Conservation (phyloP, 2,113 vertebrate species). For the Phylloscopus trochilus region DNA sequence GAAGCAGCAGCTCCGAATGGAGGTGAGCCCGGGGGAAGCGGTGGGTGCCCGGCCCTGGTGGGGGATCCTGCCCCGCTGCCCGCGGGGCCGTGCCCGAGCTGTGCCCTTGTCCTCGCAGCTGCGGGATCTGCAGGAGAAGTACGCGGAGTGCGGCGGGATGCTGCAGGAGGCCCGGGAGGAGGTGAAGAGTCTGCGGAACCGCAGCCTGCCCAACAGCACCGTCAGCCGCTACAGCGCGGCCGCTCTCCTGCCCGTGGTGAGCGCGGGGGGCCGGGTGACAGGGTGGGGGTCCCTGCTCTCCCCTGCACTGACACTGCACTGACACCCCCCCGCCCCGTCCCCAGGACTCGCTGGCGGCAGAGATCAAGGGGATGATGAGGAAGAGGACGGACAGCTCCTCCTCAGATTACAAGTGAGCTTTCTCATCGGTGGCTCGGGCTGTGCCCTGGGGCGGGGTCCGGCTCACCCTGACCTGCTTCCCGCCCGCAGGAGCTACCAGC, state of each 20-base stretch:
- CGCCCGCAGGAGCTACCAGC: constrained; percentile 71
- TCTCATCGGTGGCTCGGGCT: rapidly evolving
- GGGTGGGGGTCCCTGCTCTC: not conserved
- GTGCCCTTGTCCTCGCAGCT: constrained; percentile 59
- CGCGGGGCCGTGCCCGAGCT: not conserved
- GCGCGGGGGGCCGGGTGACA: not conserved
- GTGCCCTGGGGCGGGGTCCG: rapidly evolving
- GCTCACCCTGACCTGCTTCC: not conserved
- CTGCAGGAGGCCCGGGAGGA: constrained; percentile 82
- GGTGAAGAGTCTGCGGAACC: constrained; percentile 81
- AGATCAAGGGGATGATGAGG: constrained; percentile 86
- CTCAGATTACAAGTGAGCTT: constrained; percentile 81
- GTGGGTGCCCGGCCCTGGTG: rapidly evolving
- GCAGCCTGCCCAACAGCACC: constrained; percentile 79
- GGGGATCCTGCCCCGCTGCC: too few species aligned
- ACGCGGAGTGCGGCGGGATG: constrained; percentile 79
- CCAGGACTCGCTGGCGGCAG: constrained; percentile 82
- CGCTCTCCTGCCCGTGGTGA: constrained; percentile 83
- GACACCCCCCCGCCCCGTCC: not conserved
- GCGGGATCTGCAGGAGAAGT: constrained; percentile 83
- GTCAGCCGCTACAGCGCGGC: constrained; percentile 78
- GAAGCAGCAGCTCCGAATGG: constrained; percentile 74
- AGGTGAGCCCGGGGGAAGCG: constrained; percentile 62
- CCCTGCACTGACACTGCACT: rapidly evolving
- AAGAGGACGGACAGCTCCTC: constrained; percentile 80